Base-by-base conservation (phyloP, 2,113 vertebrate genomes). In the Dasypus novemcinctus region DNA sequence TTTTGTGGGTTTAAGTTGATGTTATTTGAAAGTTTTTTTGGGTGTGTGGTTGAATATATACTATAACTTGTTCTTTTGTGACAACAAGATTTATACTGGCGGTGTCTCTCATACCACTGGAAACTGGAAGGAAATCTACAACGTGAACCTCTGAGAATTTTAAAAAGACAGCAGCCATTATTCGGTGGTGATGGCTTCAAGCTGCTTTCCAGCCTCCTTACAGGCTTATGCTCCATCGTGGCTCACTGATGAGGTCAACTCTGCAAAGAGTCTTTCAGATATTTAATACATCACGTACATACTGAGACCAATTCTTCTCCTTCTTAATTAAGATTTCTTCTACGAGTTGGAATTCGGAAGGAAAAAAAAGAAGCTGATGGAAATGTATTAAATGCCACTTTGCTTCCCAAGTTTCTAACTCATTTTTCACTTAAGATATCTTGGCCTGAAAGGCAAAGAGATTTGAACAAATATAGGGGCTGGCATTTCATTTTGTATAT, bases 31-130 rank as follows among this genome's bases (percentile, higher is more conserved):
- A 98, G 97, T 97, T 97, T 98, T 98, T 98, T 52, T 98, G 94
- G 97, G 96, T 97, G 96, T 98, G 98, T 96, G 98, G 98, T 98
- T 98, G 98, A 98, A 98, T 98, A 98, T 98, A 98, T 98, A 98
- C 97, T 98, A 98, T 98, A 98, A 98, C 98, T 98, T 98, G 96
- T 98, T 98, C 98, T 98, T 98, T 98, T 98, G 98, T 98, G 98
- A 98, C 98, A 98, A 98, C 97, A 97, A 97, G 97, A 98, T 98
- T 98, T 98, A 98, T 98, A 97, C 98, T 98, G 98, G 98, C 98
- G 96, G 96, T 98, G 97, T 97, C 98, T 97, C 98, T 97, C 97
- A 98, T 98, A 98, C 98, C 98, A 98, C 98, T 98, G 98, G 98
- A 98, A 98, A 98, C 98, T 98, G 98, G 98, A 98, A 98, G 93